Conservation (phyloP, 64 coral and sea anemone species). For the Pachyseris speciosa region DNA sequence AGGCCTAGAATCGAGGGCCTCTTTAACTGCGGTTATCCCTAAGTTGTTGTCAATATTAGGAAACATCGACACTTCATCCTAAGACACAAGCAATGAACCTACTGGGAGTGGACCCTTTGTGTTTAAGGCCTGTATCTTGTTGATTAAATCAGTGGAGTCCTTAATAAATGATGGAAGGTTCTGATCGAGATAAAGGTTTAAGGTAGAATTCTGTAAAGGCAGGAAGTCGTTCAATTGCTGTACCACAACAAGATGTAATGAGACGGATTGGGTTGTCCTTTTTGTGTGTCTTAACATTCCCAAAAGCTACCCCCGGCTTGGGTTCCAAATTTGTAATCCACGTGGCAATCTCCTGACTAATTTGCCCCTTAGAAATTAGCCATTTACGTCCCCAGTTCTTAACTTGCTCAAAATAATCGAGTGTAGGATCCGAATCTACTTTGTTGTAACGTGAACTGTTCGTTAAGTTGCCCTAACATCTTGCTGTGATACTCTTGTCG, state of each 20-base stretch:
- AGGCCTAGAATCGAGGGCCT: too few species aligned
- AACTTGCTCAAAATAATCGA: not conserved
- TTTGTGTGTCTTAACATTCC: conserved; percentile 54
- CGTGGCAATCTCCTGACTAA: conserved; percentile 24
- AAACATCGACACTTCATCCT: conserved; percentile 31
- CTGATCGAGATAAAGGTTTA: not conserved
- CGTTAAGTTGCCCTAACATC: not conserved
- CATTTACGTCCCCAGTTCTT: conserved; percentile 8
- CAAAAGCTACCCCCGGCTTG: conserved; percentile 20
- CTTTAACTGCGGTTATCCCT: too few species aligned
- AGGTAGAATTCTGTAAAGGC: conserved; percentile 42
- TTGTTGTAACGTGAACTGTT: not conserved
- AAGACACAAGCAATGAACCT: not conserved
- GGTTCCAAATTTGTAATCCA: conserved; percentile 18
- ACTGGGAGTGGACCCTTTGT: not conserved
- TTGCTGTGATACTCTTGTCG: not conserved
- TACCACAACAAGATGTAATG: conserved; percentile 42
- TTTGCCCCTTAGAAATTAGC: conserved; percentile 1
- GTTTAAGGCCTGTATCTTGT: not conserved
- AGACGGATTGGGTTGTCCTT: conserved; percentile 26
- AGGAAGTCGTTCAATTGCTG: conserved; percentile 18
- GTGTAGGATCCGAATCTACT: conserved; percentile 4
- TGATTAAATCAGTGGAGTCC: conserved; percentile 22
- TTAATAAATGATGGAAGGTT: conserved; percentile 30
- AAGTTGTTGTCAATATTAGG: not conserved